phyloP scores from a whole-genome alignment of 2,797 vertebrate species.

The Falco berigora region DNA sequence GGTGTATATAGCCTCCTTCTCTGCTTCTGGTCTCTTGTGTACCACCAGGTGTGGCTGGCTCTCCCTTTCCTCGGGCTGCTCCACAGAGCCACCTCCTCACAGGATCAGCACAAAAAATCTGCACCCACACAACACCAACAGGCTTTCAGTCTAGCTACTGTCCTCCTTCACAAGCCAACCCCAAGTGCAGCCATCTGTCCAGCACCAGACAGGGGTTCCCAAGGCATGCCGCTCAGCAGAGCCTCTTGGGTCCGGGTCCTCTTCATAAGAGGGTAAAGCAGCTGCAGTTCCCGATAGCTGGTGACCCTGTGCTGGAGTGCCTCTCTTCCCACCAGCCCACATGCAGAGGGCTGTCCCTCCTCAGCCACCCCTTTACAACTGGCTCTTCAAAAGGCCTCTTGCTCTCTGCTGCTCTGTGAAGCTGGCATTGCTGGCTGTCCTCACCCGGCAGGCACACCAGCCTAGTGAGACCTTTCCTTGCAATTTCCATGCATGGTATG shows the following conservation, averaged over 20 bases:
- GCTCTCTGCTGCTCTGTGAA: not conserved
- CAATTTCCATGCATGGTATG: not conserved
- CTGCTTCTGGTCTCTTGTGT: not conserved
- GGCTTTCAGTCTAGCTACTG: not conserved
- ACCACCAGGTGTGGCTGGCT: not conserved
- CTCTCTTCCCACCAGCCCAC: not conserved
- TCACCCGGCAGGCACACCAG: not conserved
- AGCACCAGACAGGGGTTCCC: not conserved
- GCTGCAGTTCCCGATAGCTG: not conserved
- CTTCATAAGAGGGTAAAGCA: not conserved
- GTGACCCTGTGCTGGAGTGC: not conserved
- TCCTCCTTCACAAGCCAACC: not conserved
- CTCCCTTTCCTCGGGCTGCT: not conserved
- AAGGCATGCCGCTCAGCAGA: not conserved
- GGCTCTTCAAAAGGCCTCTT: not conserved
- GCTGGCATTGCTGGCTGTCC: not conserved
- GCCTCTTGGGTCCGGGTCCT: not conserved
- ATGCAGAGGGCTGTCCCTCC: not conserved
- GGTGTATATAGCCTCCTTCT: not conserved
- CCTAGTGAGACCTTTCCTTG: not conserved
- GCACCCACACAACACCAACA: accelerated
- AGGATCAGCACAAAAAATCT: not conserved
- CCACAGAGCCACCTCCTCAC: not conserved
- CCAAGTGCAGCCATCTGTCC: not conserved
- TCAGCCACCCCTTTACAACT: not conserved